A percentile compares a stretch with the other conserved stretches of the same genome.
These are phyloP conservation scores for Lasioglossum baleicum DNA, from an alignment of 1,140 invertebrate genomes.

Conservation along the genomic window DNA sequence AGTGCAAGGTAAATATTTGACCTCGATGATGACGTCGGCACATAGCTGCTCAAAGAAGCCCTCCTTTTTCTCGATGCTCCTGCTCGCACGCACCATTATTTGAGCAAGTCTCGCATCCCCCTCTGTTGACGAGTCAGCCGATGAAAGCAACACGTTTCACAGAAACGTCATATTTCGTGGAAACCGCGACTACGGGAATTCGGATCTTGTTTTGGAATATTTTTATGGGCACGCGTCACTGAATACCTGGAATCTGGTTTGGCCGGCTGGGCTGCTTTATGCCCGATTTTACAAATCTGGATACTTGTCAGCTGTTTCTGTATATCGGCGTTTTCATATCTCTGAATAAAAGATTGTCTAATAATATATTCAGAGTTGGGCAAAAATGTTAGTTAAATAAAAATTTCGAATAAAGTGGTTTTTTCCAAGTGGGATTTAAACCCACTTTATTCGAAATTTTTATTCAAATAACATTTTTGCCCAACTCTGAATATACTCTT, in stretches of 20 bases:
- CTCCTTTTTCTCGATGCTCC: conserved; percentile 2
- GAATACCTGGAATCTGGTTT: conserved; percentile 7
- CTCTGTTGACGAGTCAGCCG: conserved; percentile 28
- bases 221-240: conserved; percentile 3
- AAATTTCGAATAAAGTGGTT: too few relatives aligned
- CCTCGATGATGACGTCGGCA: conserved; percentile 28
- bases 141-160: not conserved
- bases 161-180: conserved; percentile 5
- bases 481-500: too few relatives aligned
- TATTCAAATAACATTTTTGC: too few relatives aligned
- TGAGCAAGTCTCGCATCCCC: conserved; percentile 1
- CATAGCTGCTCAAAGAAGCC: conserved; percentile 23
- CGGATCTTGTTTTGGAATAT: not conserved
- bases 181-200: not conserved
- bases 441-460: too few relatives aligned
- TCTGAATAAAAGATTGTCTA: too few relatives aligned
- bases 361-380: too few relatives aligned
- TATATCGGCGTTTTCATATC: too few relatives aligned
- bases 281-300: not conserved
- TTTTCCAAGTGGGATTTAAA: too few relatives aligned
- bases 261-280: not conserved
- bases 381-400: too few relatives aligned
- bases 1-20: conserved; percentile 44
- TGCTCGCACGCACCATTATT: conserved; percentile 2
- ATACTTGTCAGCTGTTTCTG: not conserved